These are phyloP conservation scores for Oeneis ivallda DNA, from an alignment of 2,888 invertebrate genomes.

Conservation along the genomic window DNA sequence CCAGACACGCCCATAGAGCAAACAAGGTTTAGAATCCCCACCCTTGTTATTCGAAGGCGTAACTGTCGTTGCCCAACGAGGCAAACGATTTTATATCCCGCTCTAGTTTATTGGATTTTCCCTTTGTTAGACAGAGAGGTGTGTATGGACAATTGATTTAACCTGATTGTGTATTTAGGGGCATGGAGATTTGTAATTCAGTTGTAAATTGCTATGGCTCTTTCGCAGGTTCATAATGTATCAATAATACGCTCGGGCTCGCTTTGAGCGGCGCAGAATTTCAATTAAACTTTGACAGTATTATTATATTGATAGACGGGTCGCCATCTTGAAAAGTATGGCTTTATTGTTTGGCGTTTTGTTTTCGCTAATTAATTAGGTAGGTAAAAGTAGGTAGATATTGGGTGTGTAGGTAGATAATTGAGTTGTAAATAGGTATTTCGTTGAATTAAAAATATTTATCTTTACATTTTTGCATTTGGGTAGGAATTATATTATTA, in stretches of 20 bases:
- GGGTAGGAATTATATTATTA: no score
- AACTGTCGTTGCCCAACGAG: conserved; percentile 53
- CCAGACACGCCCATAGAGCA: conserved; percentile 69
- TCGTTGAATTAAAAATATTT: conserved; percentile 5
- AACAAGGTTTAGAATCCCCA: conserved; percentile 73
- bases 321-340: conserved; percentile 64
- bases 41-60: conserved; percentile 68
- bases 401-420: conserved; percentile 33
- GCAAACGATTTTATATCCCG: conserved; percentile 48
- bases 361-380: conserved; percentile 29
- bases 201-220: conserved; percentile 79
- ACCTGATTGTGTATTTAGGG: conserved; percentile 76
- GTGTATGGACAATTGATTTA: conserved; percentile 68
- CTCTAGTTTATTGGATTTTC: conserved; percentile 36
- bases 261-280: conserved; percentile 69
- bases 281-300: conserved; percentile 80
- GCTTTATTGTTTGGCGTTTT: conserved; percentile 43
- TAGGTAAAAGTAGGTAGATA: background rate
- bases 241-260: conserved; percentile 69
- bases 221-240: conserved; percentile 76
- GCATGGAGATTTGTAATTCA: conserved; percentile 78
- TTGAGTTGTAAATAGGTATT: conserved; percentile 40
- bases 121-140: conserved; percentile 47
- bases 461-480: background rate
- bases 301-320: conserved; percentile 77